Percentiles rank a stretch among this genome's conserved stretches.
These are phyloP conservation scores for Entomyzon cyanotis DNA, from an alignment of 2,113 vertebrate species.

Conservation along the genomic window DNA sequence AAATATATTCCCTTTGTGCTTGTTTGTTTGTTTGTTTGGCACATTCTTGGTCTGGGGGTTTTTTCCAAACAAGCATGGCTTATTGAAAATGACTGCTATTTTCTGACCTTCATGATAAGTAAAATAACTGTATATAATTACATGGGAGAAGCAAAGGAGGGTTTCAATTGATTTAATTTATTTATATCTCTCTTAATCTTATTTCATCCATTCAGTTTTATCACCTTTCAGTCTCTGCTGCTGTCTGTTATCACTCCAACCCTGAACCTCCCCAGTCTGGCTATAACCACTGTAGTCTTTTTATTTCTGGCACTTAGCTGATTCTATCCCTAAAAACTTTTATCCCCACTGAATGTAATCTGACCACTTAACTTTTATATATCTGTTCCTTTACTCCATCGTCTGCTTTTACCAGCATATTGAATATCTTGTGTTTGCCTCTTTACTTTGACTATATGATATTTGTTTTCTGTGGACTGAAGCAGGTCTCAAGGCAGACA, in stretches of 20 bases:
- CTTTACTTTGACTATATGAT: not conserved
- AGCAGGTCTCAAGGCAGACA: not conserved
- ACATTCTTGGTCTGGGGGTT: accelerated
- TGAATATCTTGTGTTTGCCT: not conserved
- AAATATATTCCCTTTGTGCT: not conserved
- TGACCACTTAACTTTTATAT: not conserved
- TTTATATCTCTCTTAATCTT: not conserved
- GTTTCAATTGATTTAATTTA: not conserved
- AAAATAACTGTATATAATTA: not conserved
- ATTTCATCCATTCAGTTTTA: constrained; percentile 2
- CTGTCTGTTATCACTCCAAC: not conserved
- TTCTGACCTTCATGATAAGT: not conserved
- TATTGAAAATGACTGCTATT: not conserved
- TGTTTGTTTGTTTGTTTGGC: not conserved
- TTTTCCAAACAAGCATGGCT: not conserved
- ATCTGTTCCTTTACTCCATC: not conserved
- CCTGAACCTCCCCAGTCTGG: not conserved
- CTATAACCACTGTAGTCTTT: not conserved
- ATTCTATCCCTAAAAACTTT: not conserved
- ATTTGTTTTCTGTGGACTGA: not conserved
- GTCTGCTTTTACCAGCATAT: not conserved
- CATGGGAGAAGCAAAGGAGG: not conserved
- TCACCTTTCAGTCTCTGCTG: not conserved
- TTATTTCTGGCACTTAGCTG: not conserved
- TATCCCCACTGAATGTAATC: not conserved